Base-by-base conservation (phyloP, 2,888 invertebrate genomes). In the Eupithecia dodoneata region DNA sequence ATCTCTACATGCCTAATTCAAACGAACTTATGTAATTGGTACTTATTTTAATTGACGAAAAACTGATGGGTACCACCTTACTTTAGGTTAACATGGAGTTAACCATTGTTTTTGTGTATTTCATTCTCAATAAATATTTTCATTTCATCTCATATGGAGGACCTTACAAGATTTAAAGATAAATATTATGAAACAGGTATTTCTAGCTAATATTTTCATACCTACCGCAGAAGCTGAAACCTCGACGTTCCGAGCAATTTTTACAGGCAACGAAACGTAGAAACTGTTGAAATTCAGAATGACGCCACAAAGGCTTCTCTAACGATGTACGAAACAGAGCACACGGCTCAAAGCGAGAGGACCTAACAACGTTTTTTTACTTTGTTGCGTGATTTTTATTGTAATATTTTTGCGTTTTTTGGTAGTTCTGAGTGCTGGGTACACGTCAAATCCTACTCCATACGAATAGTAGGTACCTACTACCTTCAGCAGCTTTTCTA, bases 361-460 rank as follows among this genome's bases (percentile, higher is more conserved):
- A 71, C 52, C 71, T 71, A 70, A 70, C 70, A 70, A 49, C 30
- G 70, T 70, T 70, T 69, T 30, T 69, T 70, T 70, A 70, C 70
- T 70, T 70, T 70, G 47, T 47, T 55, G 15, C 3, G 9, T 18
- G 69, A 13, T 18, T 47, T 47, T 69, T 47, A n/a, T n/a, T 9
- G 42, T 15, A 4, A 4, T n/a, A 7, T 15, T 67, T 67, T 15
- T 67, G 42, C 42, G 67, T 13, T 67, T 67, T 67, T 67, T 6
- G 41, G 0, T 2, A 18, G 12, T 41, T 12, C 6, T 13, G 65
- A 2, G 65, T 63, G 30, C 18, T 59, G 18, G 3, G 30, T 30
- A 18, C 18, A 63, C 18, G 7, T 63, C 63, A 59, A 59, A 9
- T 18, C n/a, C 59, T 59, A 59, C 55, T 55, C n/a, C n/a, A 55